Evolutionary conservation across 35 echinoderm and acorn worm genomes (phyloP), one percentile per base, ranked within the genome.

Genomic region (Amphiura filiformis): DNA sequence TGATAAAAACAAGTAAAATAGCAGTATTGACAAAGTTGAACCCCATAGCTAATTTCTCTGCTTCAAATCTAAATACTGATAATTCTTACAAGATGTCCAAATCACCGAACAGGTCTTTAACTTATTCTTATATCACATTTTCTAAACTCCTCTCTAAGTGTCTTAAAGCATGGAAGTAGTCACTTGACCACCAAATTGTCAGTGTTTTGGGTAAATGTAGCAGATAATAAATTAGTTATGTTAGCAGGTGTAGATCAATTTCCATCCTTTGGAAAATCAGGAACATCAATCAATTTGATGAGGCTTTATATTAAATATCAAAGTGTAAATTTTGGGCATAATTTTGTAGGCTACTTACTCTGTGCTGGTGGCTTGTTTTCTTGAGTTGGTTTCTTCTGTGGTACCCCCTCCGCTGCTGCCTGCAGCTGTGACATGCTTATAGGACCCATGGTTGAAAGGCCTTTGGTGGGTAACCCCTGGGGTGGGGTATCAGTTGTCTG

Each of bases 361-460:
- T 93, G 91, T 23, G 86, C 41, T 35, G 76, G 56, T 18, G 56
- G 88, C 85, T 90, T 93, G n/a, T 76, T 33, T 39, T 97, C 91
- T 37, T 76, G 81, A 34, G 57, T 57, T 3, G 91, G 36, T 37
- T 91, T 93, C 86, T 93, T 97, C 47, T 90, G 30, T 75, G 91
- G 91, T 32, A 88, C 52, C 17, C 95, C 95, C 30, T 93, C 91
- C 12, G 91, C 92, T 0, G 88, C 89, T 18, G 95, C 95, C 56
- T 97, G 95, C 0, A 97, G 91, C 78, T 97, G 95, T 34, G 95
- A 97, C 95, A 97, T 97, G 39, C 88, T 91, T 34, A 97, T 97
- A 11, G 95, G 88, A 28, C 85, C 88, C 35, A 86, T 87, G 37
- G 95, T 82, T 30, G 89, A 88, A 0, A 97, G 38, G 0, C 91